Percentiles rank a stretch among this genome's conserved stretches.
These are phyloP conservation scores for Tenthredo notha DNA, from an alignment of 2,888 invertebrate species.

Conservation along the genomic window DNA sequence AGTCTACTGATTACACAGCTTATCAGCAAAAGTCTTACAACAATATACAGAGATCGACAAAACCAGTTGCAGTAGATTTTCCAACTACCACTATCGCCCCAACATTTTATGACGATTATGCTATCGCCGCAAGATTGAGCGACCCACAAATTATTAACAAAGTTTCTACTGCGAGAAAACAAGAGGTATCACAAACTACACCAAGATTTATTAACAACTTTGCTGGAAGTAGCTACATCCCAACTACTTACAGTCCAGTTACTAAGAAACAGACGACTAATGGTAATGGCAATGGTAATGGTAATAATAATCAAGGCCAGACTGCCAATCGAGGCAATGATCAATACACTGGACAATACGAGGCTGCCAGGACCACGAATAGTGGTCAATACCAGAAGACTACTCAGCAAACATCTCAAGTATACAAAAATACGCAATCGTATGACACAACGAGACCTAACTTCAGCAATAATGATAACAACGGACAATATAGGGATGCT, in stretches of 20 bases:
- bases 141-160: conserved; percentile 59
- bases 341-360: conserved; percentile 54
- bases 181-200: conserved; percentile 68
- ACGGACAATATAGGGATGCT: conserved; percentile 66
- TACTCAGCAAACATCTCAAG: conserved; percentile 33
- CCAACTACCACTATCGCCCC: conserved; percentile 65
- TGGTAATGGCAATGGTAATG: conserved; percentile 18
- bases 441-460: conserved; percentile 38
- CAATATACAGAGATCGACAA: conserved; percentile 70
- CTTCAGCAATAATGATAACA: conserved; percentile 26
- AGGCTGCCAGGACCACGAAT: conserved; percentile 45
- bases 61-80: conserved; percentile 63
- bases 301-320: conserved; percentile 58
- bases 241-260: conserved; percentile 78
- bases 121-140: conserved; percentile 59
- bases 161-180: conserved; percentile 70
- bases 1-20: conserved; percentile 69
- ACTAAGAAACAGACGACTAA: conserved; percentile 66
- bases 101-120: conserved; percentile 66
- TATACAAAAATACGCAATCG: conserved; percentile 27
- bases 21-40: conserved; percentile 71
- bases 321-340: conserved; percentile 58
- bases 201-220: conserved; percentile 74
- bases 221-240: conserved; percentile 78
- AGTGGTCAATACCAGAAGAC: conserved; percentile 68